Percentiles rank a stretch among this genome's conserved stretches.
These are phyloP conservation scores for Anguilla obscura DNA, from an alignment of 2,797 vertebrate genomes.

Conservation along the genomic window DNA sequence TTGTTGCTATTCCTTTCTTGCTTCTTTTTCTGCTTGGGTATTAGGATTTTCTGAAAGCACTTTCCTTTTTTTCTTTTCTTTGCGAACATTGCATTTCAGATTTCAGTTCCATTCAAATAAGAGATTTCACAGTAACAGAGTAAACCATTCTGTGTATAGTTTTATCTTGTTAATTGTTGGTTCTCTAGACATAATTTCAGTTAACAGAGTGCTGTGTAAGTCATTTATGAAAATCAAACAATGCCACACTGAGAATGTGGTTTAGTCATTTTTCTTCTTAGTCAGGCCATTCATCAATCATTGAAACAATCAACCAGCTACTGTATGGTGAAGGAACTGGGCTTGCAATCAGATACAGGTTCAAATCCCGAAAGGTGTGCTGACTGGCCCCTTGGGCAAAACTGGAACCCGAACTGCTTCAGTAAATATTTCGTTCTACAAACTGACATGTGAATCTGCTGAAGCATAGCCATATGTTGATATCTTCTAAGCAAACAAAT, in stretches of 20 bases:
- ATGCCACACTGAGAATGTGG: neutral
- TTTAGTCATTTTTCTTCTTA: neutral
- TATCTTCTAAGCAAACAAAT: neutral
- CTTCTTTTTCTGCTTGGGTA: neutral
- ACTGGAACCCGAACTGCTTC: neutral
- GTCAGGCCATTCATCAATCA: neutral
- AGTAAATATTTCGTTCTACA: neutral
- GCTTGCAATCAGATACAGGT: neutral
- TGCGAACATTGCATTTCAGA: neutral
- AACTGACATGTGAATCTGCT: neutral
- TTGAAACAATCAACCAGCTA: neutral
- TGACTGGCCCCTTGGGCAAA: neutral
- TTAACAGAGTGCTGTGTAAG: neutral
- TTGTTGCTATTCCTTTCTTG: neutral
- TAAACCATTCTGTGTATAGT: neutral
- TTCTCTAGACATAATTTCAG: neutral
- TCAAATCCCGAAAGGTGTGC: neutral
- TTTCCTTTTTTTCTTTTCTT: neutral
- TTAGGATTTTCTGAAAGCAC: conserved; percentile 5
- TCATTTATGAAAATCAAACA: neutral
- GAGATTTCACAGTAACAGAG: neutral
- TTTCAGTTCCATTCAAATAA: conserved; percentile 1
- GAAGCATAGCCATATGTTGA: neutral
- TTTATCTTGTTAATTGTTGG: neutral
- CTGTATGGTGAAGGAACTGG: neutral